A percentile compares a stretch with the other conserved stretches of the same genome.
These are phyloP conservation scores for Drosophila asahinai DNA, from an alignment of 1,140 invertebrate species.

Conservation along the genomic window DNA sequence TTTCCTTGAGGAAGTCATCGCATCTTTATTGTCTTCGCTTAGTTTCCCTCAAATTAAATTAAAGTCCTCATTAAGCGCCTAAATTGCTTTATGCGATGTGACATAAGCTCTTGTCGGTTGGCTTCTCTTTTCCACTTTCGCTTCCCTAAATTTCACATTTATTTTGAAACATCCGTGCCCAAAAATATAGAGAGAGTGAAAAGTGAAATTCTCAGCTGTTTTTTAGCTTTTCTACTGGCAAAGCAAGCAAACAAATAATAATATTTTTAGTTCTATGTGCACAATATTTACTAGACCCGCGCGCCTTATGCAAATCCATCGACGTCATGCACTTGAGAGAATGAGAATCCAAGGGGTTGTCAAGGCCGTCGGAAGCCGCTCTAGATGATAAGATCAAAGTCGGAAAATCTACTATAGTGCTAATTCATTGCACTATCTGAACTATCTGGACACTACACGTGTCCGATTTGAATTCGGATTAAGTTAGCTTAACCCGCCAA, in stretches of 20 bases:
- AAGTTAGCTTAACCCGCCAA: slow-evolving; percentile 6
- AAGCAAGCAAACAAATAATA: slow-evolving; percentile 30
- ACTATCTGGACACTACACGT: slow-evolving; percentile 56
- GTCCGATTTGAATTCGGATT: slow-evolving; percentile 42
- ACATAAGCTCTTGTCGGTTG: slow-evolving; percentile 2
- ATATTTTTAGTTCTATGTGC: slow-evolving; percentile 49
- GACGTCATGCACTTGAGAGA: slow-evolving; percentile 46
- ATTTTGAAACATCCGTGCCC: not conserved
- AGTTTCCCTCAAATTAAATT: not conserved
- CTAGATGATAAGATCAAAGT: slow-evolving; percentile 43
- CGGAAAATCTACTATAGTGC: slow-evolving; percentile 16
- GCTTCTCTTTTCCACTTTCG: not conserved
- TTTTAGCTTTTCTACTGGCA: slow-evolving; percentile 6
- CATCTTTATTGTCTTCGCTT: not conserved
- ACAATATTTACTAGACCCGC: slow-evolving; percentile 45
- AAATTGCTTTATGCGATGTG: not conserved
- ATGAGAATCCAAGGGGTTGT: slow-evolving; percentile 5
- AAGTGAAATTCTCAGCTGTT: slow-evolving; percentile 31
- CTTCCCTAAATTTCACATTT: slow-evolving; percentile 38
- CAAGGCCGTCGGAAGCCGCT: slow-evolving; percentile 31
- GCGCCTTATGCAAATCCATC: slow-evolving; percentile 21
- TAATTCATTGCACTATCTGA: slow-evolving; percentile 46
- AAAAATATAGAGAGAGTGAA: slow-evolving; percentile 16
- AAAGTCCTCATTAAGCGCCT: slow-evolving; percentile 8
- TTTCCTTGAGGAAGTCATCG: not conserved